phyloP scores from a whole-genome alignment of 2,797 vertebrate species.

The Stomatorhinus walkeri region DNA sequence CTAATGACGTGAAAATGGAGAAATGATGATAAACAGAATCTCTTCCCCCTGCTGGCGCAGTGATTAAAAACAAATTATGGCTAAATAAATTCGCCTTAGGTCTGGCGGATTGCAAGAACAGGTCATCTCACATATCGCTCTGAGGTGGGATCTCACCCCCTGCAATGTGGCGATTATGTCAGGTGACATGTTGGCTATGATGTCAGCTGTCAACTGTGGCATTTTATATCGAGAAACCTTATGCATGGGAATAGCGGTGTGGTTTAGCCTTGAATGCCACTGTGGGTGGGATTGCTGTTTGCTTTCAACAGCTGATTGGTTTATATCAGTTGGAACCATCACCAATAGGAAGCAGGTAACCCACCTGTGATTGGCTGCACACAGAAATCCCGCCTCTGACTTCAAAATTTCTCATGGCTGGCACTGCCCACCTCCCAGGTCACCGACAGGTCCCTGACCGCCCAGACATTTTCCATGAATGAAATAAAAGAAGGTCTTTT shows the following conservation, averaged over 20 bases:
- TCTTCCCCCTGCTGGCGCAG: background rate
- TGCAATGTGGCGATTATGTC: background rate
- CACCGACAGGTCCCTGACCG: background rate
- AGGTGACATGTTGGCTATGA: too few species aligned
- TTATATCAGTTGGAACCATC: background rate
- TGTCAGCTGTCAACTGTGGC: background rate
- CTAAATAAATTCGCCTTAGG: background rate
- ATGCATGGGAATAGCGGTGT: background rate
- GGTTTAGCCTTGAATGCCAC: background rate
- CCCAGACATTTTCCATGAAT: background rate
- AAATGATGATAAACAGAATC: constrained; percentile 17
- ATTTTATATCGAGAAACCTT: background rate
- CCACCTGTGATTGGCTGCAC: background rate
- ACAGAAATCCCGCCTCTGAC: background rate
- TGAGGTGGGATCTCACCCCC: background rate
- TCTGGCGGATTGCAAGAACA: background rate
- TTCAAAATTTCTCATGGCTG: background rate
- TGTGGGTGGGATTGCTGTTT: background rate
- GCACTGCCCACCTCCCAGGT: background rate
- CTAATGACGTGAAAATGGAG: constrained; percentile 53
- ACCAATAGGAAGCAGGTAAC: background rate
- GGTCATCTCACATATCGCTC: background rate
- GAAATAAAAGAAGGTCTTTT: background rate
- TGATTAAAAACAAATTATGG: background rate
- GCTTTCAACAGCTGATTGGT: background rate